Conservation (phyloP, 2,113 vertebrate genomes). For the Tapirus terrestris region DNA sequence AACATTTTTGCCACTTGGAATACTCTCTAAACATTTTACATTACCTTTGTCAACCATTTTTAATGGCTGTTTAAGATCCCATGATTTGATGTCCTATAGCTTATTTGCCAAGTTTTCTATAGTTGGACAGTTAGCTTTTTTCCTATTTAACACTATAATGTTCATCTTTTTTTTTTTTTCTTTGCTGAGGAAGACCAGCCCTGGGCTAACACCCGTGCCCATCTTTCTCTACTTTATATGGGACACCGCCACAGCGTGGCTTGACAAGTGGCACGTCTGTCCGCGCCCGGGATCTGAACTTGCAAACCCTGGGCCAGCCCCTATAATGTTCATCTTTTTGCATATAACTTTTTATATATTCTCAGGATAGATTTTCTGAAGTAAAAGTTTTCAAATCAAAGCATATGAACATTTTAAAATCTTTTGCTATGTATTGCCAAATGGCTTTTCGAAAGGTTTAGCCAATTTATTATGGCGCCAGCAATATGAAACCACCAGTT, state of each 20-base stretch:
- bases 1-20: not conserved
- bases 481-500: not conserved
- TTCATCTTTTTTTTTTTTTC: not conserved
- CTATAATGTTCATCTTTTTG: not conserved
- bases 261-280: too few species aligned
- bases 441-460: not conserved
- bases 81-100: not conserved
- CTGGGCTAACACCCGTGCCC: too few species aligned
- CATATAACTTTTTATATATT: not conserved
- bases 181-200: too few species aligned
- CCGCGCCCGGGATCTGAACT: too few species aligned
- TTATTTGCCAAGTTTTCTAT: not conserved
- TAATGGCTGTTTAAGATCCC: not conserved
- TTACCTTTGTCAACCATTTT: not conserved
- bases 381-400: not conserved
- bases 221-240: too few species aligned
- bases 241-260: too few species aligned
- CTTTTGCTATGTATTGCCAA: not conserved
- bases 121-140: not conserved
- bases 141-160: not conserved
- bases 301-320: too few species aligned
- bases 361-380: not conserved
- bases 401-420: not conserved
- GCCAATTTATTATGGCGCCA: not conserved
- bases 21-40: not conserved